These are phyloP conservation scores for Biston betularia DNA, from an alignment of 2,888 invertebrate genomes.

Conservation along the genomic window DNA sequence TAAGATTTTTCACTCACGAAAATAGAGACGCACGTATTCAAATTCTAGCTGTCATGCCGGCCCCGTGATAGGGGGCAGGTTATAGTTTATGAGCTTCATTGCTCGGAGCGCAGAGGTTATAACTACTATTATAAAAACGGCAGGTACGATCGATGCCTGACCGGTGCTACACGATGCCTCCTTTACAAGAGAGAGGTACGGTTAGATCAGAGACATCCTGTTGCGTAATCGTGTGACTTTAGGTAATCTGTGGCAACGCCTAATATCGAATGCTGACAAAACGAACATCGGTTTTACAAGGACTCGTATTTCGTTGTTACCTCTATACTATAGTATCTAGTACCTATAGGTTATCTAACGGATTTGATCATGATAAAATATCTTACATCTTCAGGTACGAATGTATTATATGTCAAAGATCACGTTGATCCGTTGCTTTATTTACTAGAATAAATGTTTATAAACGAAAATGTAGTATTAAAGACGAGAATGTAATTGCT, in stretches of 20 bases:
- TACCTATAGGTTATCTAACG: too few species aligned
- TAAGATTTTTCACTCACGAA: background rate
- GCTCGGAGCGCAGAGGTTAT: background rate
- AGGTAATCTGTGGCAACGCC: background rate
- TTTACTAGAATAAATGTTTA: too few species aligned
- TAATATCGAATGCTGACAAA: background rate
- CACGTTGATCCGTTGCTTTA: too few species aligned
- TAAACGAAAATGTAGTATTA: too few species aligned
- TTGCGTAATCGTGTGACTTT: constrained; percentile 2
- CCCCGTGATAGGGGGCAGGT: too few species aligned
- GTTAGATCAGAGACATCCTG: background rate
- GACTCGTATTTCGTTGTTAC: background rate
- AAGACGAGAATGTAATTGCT: too few species aligned
- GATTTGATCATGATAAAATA: too few species aligned
- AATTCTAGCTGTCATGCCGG: too few species aligned
- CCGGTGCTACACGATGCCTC: background rate
- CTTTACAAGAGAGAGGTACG: background rate
- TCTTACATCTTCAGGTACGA: too few species aligned
- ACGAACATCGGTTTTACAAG: background rate
- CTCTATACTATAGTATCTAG: too few species aligned
- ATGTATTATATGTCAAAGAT: too few species aligned
- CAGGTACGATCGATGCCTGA: background rate
- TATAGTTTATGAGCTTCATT: background rate
- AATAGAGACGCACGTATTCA: too few species aligned
- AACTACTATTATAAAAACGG: background rate